Conservation (phyloP, 2,113 vertebrate genomes). For the Cephalopterus ornatus region DNA sequence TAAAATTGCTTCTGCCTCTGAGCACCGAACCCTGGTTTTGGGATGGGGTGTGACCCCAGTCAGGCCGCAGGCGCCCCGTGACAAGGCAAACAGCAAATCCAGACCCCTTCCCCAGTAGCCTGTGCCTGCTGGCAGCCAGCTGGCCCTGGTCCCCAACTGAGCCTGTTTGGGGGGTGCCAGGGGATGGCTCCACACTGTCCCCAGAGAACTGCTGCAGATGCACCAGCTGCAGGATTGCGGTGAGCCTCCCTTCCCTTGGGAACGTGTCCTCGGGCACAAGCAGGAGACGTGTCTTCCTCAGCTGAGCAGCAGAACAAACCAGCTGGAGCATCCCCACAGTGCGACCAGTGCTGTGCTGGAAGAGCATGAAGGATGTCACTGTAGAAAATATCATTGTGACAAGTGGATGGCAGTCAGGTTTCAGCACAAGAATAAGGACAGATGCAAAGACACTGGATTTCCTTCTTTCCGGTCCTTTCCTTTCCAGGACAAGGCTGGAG, state of each 20-base stretch:
- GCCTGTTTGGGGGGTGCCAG: neutral
- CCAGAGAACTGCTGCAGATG: neutral
- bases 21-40: neutral
- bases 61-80: neutral
- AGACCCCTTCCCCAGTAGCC: neutral
- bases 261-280: neutral
- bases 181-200: neutral
- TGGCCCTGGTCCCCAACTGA: neutral
- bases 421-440: neutral
- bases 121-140: neutral
- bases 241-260: neutral
- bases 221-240: neutral
- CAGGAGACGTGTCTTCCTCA: neutral
- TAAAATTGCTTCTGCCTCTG: slow-evolving; percentile 60
- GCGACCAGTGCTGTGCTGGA: neutral
- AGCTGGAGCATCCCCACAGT: neutral
- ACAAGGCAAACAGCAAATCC: neutral
- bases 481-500: neutral
- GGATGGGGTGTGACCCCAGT: neutral
- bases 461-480: neutral
- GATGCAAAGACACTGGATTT: neutral
- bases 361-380: neutral
- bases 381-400: neutral
- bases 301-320: neutral
- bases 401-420: neutral